Conservation (phyloP, 2,113 vertebrate species). For the Castor canadensis region DNA sequence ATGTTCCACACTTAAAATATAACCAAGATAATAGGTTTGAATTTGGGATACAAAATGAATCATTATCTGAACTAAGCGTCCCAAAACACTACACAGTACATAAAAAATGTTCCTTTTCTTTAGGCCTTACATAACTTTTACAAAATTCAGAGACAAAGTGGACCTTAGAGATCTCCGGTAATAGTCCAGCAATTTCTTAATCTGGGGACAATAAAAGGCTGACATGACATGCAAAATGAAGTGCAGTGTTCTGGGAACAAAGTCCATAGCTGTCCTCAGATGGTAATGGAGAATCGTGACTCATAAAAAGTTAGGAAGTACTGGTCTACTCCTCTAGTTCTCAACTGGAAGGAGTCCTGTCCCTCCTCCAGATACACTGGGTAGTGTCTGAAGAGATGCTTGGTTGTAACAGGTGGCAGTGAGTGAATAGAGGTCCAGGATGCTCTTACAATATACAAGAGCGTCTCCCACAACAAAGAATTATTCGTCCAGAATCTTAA, state of each 20-base stretch:
- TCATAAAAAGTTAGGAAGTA: background rate
- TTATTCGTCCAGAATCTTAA: background rate
- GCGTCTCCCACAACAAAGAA: background rate
- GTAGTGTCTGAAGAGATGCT: background rate
- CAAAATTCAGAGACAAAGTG: conserved; percentile 57
- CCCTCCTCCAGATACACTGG: background rate
- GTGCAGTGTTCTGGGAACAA: background rate
- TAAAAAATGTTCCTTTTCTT: conserved; percentile 32
- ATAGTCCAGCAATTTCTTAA: conserved; percentile 35
- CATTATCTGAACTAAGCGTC: background rate
- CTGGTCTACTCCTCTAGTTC: background rate
- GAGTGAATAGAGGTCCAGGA: background rate
- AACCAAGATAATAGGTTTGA: conserved; percentile 56
- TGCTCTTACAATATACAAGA: background rate
- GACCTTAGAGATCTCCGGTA: background rate
- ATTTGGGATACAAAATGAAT: conserved; percentile 62
- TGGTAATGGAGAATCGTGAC: background rate
- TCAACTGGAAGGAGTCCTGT: background rate
- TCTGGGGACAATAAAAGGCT: conserved; percentile 5
- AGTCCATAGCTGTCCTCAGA: background rate
- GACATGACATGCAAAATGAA: conserved; percentile 28
- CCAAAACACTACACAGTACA: conserved; percentile 42
- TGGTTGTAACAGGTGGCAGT: background rate
- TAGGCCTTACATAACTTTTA: conserved; percentile 39
- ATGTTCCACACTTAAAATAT: conserved; percentile 59